A percentile compares a stretch with the other conserved stretches of the same genome.
Evolutionary conservation across 1,140 invertebrate genomes (phyloP).

Genomic region (Pissodes strobi): DNA sequence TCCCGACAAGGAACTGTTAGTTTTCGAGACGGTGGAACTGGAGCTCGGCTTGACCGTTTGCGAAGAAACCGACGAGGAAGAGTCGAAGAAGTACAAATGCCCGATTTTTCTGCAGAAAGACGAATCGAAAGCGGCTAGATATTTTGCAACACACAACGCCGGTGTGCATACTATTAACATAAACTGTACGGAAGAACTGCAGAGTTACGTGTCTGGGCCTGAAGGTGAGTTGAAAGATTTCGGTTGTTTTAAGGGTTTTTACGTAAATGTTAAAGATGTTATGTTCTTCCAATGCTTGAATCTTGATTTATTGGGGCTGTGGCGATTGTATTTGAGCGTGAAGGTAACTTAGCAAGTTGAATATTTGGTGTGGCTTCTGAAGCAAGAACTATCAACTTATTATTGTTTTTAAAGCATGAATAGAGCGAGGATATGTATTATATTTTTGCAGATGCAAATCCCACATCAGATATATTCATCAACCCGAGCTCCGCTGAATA

Average conservation of each 20-base stretch:
- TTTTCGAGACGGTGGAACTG: conserved; percentile 73
- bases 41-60: conserved; percentile 67
- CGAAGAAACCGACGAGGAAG: conserved; percentile 54
- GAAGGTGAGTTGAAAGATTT: conserved; percentile 19
- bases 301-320: too few relatives aligned
- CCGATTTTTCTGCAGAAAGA: conserved; percentile 66
- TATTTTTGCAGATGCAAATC: conserved; percentile 37
- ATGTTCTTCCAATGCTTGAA: too few relatives aligned
- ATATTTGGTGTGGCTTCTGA: conserved; percentile 2
- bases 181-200: conserved; percentile 70
- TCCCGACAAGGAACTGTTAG: conserved; percentile 59
- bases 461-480: conserved; percentile 53
- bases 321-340: too few relatives aligned
- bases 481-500: conserved; percentile 66
- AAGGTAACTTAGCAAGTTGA: too few relatives aligned
- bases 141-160: conserved; percentile 82
- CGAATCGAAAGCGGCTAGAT: conserved; percentile 65
- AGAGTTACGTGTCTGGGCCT: conserved; percentile 60
- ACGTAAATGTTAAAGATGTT: too few relatives aligned
- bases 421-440: too few relatives aligned
- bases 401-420: too few relatives aligned
- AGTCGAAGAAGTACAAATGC: conserved; percentile 61
- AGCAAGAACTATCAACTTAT: too few relatives aligned
- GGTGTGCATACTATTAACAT: conserved; percentile 82
- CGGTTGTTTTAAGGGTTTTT: too few relatives aligned